Base-by-base conservation (phyloP, 1,140 invertebrate genomes). In the Monomorium pharaonis region DNA sequence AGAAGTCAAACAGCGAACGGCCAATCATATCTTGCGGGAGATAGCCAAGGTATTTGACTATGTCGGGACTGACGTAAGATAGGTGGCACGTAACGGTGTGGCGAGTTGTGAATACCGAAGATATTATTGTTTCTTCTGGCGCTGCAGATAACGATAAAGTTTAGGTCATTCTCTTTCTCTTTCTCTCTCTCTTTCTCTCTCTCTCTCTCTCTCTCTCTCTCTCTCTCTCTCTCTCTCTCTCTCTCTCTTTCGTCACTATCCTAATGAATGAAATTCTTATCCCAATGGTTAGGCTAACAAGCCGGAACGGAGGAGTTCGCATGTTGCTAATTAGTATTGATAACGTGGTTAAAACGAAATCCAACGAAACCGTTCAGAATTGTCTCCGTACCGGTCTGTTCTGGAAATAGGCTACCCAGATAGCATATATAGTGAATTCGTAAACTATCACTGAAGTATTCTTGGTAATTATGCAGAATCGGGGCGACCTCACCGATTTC, bases 11-110 rank as follows among this genome's bases (percentile, higher is more conserved):
- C 10, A 98, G 96, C 44, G 97, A 98, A 86, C 96, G 96, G 0
- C 97, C 97, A 30, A 98, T 95, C 88, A 99, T 96, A 92, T 99
- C 98, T 93, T 99, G 98, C 0, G 98, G 98, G 70, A 98, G 93
- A 93, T 98, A 98, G 0, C 98, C 98, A 81, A 99, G 95, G 89
- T 98, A 97, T 18, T 97, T 96, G 0, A 98, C 97, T 14, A 97
- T 97, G 58, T 97, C 97, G 14, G 96, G 94, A 92, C 98, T 98
- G 9, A 98, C 96, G 91, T 98, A 96, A 51, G 96, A 97, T 47
- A 98, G 95, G 44, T 96, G 96, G 83, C 98, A 98, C 14, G 96
- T 96, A 0, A 97, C 96, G 2, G 96, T 97, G 91, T 98, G 98
- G 0, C 97, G 95, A 81, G 98, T 98, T 10, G 97, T 96, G 93